These are phyloP conservation scores for Corythornis madagascariensis DNA, from an alignment of 2,113 vertebrate genomes.

Conservation along the genomic window DNA sequence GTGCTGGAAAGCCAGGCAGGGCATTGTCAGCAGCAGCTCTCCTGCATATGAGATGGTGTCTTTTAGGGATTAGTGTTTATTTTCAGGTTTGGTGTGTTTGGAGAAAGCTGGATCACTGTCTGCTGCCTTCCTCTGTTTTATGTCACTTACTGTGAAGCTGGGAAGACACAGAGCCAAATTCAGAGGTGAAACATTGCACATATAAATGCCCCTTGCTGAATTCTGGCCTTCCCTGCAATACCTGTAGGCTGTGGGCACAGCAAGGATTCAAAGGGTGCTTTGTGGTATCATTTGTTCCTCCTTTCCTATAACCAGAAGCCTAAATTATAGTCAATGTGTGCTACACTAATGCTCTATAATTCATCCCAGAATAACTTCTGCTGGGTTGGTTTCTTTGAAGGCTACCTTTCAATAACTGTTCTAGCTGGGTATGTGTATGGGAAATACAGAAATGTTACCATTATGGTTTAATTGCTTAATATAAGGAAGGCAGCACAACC, in stretches of 20 bases:
- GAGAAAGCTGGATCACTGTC: background rate
- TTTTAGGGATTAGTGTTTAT: background rate
- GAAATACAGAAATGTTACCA: background rate
- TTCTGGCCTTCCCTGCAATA: background rate
- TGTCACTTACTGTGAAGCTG: background rate
- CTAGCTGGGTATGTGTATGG: background rate
- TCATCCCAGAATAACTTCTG: constrained; percentile 11
- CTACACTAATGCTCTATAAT: background rate
- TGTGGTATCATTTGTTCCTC: background rate
- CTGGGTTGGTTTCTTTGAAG: background rate
- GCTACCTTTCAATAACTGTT: background rate
- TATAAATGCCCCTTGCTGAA: background rate
- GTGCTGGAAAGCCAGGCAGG: background rate
- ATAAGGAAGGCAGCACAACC: background rate
- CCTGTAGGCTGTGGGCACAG: background rate
- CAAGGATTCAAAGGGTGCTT: background rate
- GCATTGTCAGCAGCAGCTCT: background rate
- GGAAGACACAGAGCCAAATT: background rate
- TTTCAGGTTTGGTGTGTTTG: background rate
- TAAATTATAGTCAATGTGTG: background rate
- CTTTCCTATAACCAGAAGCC: background rate
- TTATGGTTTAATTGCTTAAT: constrained; percentile 38
- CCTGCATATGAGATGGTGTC: background rate
- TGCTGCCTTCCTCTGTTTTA: background rate
- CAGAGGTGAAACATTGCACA: background rate